Base-by-base conservation (phyloP, 2,888 invertebrate genomes). In the Agrotis segetum region DNA sequence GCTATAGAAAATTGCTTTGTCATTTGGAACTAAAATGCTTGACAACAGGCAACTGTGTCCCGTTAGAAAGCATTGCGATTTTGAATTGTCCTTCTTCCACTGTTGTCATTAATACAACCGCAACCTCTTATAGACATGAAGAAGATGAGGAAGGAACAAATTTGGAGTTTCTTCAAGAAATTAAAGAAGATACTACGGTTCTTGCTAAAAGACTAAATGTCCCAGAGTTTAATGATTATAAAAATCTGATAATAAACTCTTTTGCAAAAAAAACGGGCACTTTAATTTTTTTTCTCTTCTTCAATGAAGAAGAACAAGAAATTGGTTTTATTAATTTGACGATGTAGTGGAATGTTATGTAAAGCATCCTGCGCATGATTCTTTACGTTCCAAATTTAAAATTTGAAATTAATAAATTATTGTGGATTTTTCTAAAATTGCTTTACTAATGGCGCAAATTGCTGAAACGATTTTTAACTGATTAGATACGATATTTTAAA, bases 1-100 rank as follows among this genome's bases (percentile, higher is more conserved):
- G 46, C 46, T 60, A 60, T 2, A 60, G 17, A 46, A 60, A 60
- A 60, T 60, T 60, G 17, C 60, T 60, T 60, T 60, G 17, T 0
- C 21, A 60, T 46, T 46, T 59, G 44, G 44, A 59, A 60, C 1
- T 60, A 46, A 60, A 60, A 46, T 46, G 21, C 46, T 60, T 60
- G 46, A 46, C 59, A 24, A 24, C 46, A 21, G 21, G 46, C 59
- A 46, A 60, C 21, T 60, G 59, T 46, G 46, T 60, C 46, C 46
- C 46, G 46, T 46, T 60, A 17, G 59, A 46, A 46, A 60, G 46
- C 3, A 60, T 60, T 24, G 21, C 59, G 0, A 59, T 60, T 46
- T 46, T 60, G 46, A 60, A 24, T 21, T 46, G 21, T 13, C 21
- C 46, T 46, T 17, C 21, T 60, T 46, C 46, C 17, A 60, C 46